phyloP scores from a whole-genome alignment of 1,140 invertebrate genomes.

The Sitodiplosis mosellana region DNA sequence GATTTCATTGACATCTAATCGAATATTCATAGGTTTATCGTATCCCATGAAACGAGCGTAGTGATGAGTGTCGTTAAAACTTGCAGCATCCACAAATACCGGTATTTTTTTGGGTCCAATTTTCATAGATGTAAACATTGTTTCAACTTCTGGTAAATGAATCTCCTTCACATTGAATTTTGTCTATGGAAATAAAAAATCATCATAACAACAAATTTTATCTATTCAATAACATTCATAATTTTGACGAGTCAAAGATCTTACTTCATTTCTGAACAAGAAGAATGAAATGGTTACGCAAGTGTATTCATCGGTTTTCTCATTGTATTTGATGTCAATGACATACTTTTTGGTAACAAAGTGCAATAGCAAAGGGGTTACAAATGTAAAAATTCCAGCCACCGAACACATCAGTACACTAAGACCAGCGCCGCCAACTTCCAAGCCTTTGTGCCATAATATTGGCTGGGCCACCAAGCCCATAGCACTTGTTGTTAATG shows the following conservation, averaged over 20 bases:
- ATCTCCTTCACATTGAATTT: constrained; percentile 60
- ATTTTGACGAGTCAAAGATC: background rate
- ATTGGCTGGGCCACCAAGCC: constrained; percentile 55
- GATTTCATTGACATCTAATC: constrained; percentile 20
- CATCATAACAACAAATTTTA: background rate
- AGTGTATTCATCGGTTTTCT: constrained; percentile 38
- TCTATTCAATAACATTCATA: background rate
- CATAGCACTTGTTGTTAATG: constrained; percentile 48
- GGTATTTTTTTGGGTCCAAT: constrained; percentile 38
- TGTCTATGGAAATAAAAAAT: constrained; percentile 33
- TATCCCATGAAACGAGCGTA: constrained; percentile 76
- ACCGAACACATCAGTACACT: constrained; percentile 39
- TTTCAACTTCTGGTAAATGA: constrained; percentile 50
- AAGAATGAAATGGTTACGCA: constrained; percentile 53
- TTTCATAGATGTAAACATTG: constrained; percentile 62
- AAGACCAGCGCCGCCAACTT: constrained; percentile 31
- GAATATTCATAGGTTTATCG: constrained; percentile 74
- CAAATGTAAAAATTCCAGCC: constrained; percentile 60
- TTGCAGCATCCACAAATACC: constrained; percentile 52
- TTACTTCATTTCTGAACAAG: constrained; percentile 37
- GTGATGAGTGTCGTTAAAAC: constrained; percentile 48
- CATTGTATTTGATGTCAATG: constrained; percentile 50
- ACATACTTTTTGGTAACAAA: constrained; percentile 73
- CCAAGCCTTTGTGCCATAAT: constrained; percentile 37
- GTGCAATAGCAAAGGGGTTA: constrained; percentile 68